Evolutionary conservation across 2,113 vertebrate species (phyloP).

Genomic region (Gymnarchus niloticus): DNA sequence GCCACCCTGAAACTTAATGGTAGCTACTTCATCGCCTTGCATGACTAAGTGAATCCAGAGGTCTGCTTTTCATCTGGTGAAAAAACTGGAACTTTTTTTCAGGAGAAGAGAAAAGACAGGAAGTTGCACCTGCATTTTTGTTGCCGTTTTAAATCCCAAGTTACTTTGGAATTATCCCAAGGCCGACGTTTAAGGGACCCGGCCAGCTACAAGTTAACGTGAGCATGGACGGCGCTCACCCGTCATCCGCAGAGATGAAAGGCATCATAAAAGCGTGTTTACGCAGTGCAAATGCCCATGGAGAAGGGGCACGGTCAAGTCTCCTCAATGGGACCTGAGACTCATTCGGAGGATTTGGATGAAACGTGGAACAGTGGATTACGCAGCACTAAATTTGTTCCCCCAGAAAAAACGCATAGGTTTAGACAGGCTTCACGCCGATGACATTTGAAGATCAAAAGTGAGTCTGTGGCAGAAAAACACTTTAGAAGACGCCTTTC

Average conservation of each 20-base stretch:
- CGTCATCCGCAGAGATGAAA: background rate
- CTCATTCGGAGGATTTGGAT: background rate
- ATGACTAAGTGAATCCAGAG: conserved; percentile 12
- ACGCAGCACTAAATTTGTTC: background rate
- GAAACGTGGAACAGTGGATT: background rate
- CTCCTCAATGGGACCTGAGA: background rate
- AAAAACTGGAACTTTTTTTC: background rate
- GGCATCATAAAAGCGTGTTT: background rate
- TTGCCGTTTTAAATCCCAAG: background rate
- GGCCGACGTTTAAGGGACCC: background rate
- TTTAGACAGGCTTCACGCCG: background rate
- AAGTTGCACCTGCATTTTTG: background rate
- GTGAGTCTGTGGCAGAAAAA: background rate
- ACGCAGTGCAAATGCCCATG: background rate
- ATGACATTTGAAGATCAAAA: conserved; percentile 11
- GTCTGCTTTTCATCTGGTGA: background rate
- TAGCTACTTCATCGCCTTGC: conserved; percentile 11
- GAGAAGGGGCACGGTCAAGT: background rate
- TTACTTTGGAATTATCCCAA: background rate
- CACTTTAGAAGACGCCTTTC: background rate
- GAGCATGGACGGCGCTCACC: background rate
- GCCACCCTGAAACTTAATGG: background rate
- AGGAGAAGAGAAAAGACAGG: background rate
- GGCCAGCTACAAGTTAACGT: background rate
- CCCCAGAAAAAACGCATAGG: background rate